Conservation (phyloP, 2,797 vertebrate genomes). For the Gymnothorax javanicus region DNA sequence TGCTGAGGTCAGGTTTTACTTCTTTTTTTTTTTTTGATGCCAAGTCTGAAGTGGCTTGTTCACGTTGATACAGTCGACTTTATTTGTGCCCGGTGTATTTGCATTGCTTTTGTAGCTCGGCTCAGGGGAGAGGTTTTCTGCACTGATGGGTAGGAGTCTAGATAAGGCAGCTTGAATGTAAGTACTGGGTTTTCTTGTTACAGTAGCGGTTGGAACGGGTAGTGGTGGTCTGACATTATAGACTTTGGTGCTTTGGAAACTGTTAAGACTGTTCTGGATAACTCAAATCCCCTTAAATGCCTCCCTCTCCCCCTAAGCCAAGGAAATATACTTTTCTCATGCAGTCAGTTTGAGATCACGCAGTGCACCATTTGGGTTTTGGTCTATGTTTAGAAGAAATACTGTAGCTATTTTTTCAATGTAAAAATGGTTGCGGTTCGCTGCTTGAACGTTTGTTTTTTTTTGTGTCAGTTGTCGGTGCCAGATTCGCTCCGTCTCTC, state of each 20-base stretch:
- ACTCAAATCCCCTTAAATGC: not conserved
- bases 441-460: not conserved
- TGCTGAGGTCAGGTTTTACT: slow-evolving; percentile 16
- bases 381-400: not conserved
- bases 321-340: not conserved
- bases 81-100: not conserved
- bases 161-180: not conserved
- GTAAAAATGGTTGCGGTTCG: not conserved
- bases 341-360: not conserved
- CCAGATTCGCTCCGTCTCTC: not conserved
- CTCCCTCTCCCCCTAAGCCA: not conserved
- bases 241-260: not conserved
- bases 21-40: slow-evolving; percentile 20
- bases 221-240: not conserved
- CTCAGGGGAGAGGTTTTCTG: not conserved
- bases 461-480: not conserved
- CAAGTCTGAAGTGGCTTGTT: slow-evolving; percentile 21
- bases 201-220: not conserved
- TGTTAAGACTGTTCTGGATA: not conserved
- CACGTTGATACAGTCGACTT: slow-evolving; percentile 13
- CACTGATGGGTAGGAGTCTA: not conserved
- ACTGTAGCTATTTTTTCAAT: not conserved
- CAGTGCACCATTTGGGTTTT: not conserved
- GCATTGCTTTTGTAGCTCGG: not conserved
- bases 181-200: not conserved